Evolutionary conservation across 2,888 invertebrate species (phyloP).

Genomic region (Drosophila neonasuta): DNA sequence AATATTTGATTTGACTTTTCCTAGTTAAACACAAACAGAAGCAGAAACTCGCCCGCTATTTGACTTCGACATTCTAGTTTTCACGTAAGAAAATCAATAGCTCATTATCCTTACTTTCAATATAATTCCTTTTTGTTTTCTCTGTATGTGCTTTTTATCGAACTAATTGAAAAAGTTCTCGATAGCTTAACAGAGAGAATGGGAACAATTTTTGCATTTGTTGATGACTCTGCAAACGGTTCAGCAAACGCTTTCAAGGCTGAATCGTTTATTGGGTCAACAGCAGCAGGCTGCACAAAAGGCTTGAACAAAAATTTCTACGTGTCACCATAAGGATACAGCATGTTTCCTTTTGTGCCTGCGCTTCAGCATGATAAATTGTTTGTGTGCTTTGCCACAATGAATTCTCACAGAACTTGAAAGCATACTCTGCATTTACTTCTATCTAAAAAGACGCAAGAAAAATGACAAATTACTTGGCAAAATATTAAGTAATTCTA

Average conservation of each 20-base stretch:
- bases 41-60: neutral
- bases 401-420: neutral
- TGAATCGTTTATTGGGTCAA: conserved; percentile 20
- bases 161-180: conserved; percentile 66
- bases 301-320: conserved; percentile 4
- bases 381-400: neutral
- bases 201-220: conserved; percentile 46
- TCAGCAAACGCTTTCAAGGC: conserved; percentile 68
- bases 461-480: too few species aligned
- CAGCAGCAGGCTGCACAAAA: conserved; percentile 27
- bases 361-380: conserved; percentile 11
- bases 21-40: conserved; percentile 7
- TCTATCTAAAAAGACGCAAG: too few species aligned
- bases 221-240: conserved; percentile 51
- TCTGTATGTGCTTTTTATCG: neutral
- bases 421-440: neutral
- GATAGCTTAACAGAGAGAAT: conserved; percentile 20
- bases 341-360: conserved; percentile 4
- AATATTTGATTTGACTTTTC: conserved; percentile 10
- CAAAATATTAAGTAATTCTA: too few species aligned
- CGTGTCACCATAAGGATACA: conserved; percentile 19
- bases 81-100: conserved; percentile 64
- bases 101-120: conserved; percentile 29
- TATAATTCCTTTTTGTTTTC: neutral
- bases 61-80: conserved; percentile 17